Conservation (phyloP, 2,888 invertebrate genomes). For the Liposcelis brunnea region DNA sequence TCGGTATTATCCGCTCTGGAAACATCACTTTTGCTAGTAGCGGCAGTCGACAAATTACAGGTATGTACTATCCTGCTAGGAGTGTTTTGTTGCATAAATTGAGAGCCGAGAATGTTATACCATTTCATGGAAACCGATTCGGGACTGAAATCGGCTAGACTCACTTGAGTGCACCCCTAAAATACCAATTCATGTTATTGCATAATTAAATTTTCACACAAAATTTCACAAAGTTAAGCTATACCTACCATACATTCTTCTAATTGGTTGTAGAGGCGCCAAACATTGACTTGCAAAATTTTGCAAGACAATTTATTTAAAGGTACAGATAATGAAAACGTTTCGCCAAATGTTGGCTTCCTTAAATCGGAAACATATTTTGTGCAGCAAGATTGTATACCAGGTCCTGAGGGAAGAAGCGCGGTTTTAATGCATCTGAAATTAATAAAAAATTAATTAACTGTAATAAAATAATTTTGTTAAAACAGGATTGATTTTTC, state of each 20-base stretch:
- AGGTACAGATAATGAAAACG: conserved; percentile 52
- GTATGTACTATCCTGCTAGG: conserved; percentile 6
- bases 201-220: too few relatives aligned
- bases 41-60: too few relatives aligned
- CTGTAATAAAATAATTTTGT: too few relatives aligned
- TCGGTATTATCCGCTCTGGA: conserved; percentile 1
- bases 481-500: too few relatives aligned
- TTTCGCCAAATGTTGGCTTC: conserved; percentile 61
- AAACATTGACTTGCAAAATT: conserved; percentile 79
- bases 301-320: conserved; percentile 65
- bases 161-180: conserved; percentile 92
- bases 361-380: conserved; percentile 50
- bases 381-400: conserved; percentile 43
- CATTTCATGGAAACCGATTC: conserved; percentile 68
- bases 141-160: conserved; percentile 83
- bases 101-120: conserved; percentile 86
- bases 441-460: too few relatives aligned
- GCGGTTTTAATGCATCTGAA: conserved; percentile 60
- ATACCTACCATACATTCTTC: conserved; percentile 73
- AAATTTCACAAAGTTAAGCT: too few relatives aligned
- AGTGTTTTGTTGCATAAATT: conserved; percentile 44
- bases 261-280: conserved; percentile 35
- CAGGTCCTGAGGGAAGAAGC: conserved; percentile 43
- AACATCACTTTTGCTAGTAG: not conserved
- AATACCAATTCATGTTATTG: too few relatives aligned